Evolutionary conservation across 2,113 vertebrate genomes (phyloP).

Genomic region (Elanus axillaris): DNA sequence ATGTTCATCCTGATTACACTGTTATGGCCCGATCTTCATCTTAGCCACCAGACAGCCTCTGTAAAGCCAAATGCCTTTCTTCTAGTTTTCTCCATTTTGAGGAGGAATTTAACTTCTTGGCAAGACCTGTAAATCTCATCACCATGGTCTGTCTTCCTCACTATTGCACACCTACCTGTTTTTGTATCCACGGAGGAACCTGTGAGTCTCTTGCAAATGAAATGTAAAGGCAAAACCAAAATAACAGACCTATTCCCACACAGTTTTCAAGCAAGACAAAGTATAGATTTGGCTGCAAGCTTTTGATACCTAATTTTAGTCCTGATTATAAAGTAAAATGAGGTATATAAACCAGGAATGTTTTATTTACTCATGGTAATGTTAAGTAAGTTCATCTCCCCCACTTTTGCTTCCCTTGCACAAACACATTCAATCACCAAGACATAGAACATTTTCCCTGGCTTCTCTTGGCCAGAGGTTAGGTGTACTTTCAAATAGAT

Average conservation of each 20-base stretch:
- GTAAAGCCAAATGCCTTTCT: background rate
- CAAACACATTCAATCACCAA: background rate
- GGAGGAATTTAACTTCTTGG: background rate
- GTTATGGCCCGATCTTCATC: background rate
- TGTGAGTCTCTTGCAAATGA: background rate
- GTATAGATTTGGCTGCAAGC: background rate
- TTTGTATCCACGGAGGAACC: rapidly evolving
- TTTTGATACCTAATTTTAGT: background rate
- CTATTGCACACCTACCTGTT: background rate
- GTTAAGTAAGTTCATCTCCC: background rate
- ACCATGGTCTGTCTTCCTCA: rapidly evolving
- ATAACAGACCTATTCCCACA: background rate
- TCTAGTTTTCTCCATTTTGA: background rate
- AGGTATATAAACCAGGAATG: background rate
- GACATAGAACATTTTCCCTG: background rate
- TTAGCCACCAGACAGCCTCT: background rate
- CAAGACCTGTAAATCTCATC: background rate
- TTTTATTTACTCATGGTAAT: background rate
- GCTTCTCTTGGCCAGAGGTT: background rate
- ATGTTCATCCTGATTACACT: background rate
- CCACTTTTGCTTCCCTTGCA: background rate
- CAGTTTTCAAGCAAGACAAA: background rate
- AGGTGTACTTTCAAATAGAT: background rate
- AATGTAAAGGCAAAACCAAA: background rate
- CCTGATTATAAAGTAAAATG: conserved; percentile 3